Evolutionary conservation across 1,140 invertebrate genomes (phyloP).

Genomic region (Zaprionus davidi): DNA sequence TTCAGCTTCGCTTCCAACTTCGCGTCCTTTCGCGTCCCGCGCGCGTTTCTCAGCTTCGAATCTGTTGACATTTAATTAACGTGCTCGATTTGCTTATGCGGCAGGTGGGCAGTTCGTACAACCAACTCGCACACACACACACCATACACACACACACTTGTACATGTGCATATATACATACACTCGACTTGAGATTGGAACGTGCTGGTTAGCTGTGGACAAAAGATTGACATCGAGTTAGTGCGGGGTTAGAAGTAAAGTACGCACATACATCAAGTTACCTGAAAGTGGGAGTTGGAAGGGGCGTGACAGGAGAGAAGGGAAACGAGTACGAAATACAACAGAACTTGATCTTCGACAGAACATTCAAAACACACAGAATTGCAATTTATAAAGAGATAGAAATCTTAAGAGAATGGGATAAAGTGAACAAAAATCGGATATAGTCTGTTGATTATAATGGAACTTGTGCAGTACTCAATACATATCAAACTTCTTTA

Average conservation of each 20-base stretch:
- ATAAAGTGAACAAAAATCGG: background rate
- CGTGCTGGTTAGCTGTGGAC: constrained; percentile 49
- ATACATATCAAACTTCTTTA: background rate
- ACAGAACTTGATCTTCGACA: background rate
- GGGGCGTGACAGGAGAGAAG: background rate
- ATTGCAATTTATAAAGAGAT: background rate
- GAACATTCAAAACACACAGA: background rate
- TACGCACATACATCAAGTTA: constrained; percentile 19
- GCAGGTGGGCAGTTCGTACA: constrained; percentile 58
- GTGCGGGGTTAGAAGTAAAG: constrained; percentile 28
- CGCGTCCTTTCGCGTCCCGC: constrained; percentile 52
- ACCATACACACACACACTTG: constrained; percentile 9
- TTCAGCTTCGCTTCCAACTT: constrained; percentile 12
- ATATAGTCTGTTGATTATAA: background rate
- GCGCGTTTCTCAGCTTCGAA: constrained; percentile 38
- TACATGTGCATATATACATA: constrained; percentile 2
- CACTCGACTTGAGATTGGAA: constrained; percentile 26
- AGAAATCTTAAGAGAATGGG: background rate
- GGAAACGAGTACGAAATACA: background rate
- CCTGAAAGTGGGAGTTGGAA: background rate
- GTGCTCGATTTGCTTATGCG: constrained; percentile 67
- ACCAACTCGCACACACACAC: constrained; percentile 18
- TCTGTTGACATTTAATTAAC: constrained; percentile 81
- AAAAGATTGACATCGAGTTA: constrained; percentile 54
- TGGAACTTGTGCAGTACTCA: background rate